Evolutionary conservation across 2,113 vertebrate genomes (phyloP).

Genomic region (Sinocyclocheilus rhinocerous): DNA sequence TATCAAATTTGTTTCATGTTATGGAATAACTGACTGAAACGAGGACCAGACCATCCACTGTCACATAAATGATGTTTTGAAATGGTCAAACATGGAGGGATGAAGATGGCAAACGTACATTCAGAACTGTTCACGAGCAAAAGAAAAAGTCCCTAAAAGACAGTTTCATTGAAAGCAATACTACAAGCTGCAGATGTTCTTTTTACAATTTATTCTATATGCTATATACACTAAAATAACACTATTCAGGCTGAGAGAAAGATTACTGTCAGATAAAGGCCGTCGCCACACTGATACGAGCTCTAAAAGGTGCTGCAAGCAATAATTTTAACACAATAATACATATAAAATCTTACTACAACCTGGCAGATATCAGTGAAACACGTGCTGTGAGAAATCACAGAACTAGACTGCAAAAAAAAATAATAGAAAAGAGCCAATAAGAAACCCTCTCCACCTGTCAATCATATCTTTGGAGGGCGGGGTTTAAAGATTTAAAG

Average conservation of each 20-base stretch:
- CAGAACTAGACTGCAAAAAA: too few species aligned
- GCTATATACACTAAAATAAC: constrained; percentile 79
- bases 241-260: constrained; percentile 35
- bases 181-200: constrained; percentile 73
- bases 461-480: not conserved
- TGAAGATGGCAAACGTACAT: not conserved
- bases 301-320: constrained; percentile 13
- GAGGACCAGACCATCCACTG: not conserved
- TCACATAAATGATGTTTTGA: constrained; percentile 6
- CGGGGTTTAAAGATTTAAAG: not conserved
- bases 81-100: not conserved
- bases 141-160: constrained; percentile 75
- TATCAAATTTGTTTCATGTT: not conserved
- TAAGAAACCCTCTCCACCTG: not conserved
- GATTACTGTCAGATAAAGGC: constrained; percentile 49
- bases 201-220: constrained; percentile 73
- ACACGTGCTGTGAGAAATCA: not conserved
- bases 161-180: constrained; percentile 73
- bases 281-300: not conserved
- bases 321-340: not conserved
- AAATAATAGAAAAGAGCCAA: not conserved
- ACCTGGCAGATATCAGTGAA: not conserved
- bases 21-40: not conserved
- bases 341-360: not conserved
- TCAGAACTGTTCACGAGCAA: constrained; percentile 28